Evolutionary conservation across 2,797 vertebrate species (phyloP).

Genomic region (Coranthus polyacanthus): DNA sequence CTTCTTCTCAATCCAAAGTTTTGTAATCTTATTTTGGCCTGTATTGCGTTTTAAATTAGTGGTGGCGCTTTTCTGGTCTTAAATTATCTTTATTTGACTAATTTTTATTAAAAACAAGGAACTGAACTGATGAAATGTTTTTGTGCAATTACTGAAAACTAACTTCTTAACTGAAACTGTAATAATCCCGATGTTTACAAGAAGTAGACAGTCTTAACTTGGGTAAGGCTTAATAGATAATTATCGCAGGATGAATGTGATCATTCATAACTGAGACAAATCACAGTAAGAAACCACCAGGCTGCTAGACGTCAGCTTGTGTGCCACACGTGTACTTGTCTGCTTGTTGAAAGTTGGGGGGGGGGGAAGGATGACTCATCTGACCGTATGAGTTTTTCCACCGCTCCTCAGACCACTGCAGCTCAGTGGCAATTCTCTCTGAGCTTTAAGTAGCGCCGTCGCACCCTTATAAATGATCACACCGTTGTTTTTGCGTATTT

Average conservation of each 20-base stretch:
- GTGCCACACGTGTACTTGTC: conserved; percentile 38
- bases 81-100: not conserved
- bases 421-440: conserved; percentile 17
- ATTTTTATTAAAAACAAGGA: not conserved
- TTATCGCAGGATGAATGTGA: conserved; percentile 1
- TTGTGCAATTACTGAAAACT: not conserved
- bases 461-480: conserved; percentile 6
- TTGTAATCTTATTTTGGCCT: not conserved
- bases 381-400: conserved; percentile 56
- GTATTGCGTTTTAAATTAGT: not conserved
- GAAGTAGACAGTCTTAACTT: too few relatives aligned
- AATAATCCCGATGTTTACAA: too few relatives aligned
- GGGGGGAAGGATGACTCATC: conserved; percentile 58
- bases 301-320: conserved; percentile 17
- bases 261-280: not conserved
- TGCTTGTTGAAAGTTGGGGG: conserved; percentile 16
- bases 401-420: conserved; percentile 29
- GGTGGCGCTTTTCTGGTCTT: not conserved
- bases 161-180: too few relatives aligned
- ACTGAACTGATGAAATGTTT: conserved; percentile 1
- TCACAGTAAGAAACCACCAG: not conserved
- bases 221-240: too few relatives aligned
- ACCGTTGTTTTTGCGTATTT: conserved; percentile 7
- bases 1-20: too few relatives aligned
- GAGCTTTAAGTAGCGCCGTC: conserved; percentile 15